Evolutionary conservation across 1,140 invertebrate species (phyloP).

Genomic region (Zelostemma sp.): DNA sequence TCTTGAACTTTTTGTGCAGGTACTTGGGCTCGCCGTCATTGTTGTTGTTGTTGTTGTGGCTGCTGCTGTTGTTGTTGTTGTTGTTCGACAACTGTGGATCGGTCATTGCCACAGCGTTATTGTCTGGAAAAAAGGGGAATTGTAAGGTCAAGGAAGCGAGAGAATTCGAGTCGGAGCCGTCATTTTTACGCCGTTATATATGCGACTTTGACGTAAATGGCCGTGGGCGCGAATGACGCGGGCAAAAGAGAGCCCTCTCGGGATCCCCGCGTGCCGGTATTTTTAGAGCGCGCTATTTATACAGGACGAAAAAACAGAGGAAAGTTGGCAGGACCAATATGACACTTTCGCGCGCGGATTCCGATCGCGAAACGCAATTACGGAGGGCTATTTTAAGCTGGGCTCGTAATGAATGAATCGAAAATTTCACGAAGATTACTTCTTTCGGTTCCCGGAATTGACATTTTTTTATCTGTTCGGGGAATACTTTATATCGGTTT

Average conservation of each 20-base stretch:
- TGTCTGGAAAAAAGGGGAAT: constrained; percentile 61
- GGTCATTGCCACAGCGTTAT: constrained; percentile 65
- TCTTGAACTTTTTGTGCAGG: constrained; percentile 93
- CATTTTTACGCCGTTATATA: no score
- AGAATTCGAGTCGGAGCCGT: no score
- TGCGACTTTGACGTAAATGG: constrained; percentile 41
- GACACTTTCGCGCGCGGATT: constrained; percentile 37
- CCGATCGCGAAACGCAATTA: no score
- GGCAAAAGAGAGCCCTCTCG: no score
- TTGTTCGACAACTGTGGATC: constrained; percentile 66
- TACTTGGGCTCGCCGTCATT: constrained; percentile 82
- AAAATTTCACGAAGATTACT: no score
- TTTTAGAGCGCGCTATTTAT: constrained; percentile 59
- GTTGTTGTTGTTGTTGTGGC: constrained; percentile 53
- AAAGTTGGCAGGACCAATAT: constrained; percentile 35
- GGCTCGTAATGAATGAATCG: no score
- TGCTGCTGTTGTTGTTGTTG: constrained; percentile 60
- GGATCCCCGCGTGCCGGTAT: constrained; percentile 44
- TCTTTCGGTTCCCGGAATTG: no score
- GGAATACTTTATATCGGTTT: no score
- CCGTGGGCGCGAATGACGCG: constrained; percentile 38
- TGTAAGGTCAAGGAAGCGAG: no score
- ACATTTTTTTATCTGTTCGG: no score
- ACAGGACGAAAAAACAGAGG: constrained; percentile 42
- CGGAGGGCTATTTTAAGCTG: no score